Evolutionary conservation across 92 coral and sea anemone genomes (phyloP), one percentile per base, ranked within the genome.

Genomic region (Umimayanthus chanpuru): DNA sequence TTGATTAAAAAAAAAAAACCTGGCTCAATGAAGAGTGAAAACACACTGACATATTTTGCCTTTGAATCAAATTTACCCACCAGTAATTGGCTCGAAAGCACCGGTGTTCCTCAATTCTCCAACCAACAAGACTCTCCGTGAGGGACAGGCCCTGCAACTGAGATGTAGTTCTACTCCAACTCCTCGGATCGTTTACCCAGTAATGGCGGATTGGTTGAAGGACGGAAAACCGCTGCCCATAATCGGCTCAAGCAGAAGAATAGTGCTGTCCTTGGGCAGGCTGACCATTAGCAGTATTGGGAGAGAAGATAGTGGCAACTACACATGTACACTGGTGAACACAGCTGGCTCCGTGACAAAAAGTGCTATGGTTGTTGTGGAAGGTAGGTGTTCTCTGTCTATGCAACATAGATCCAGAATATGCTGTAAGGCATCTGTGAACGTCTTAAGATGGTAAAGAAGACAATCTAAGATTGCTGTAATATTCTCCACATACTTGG

Each of bases 241-340:
- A 3, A 70, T 85, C 12, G 43, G 2, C 77, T 88, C 91, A 9
- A 30, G 53, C 29, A 78, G 93, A 41, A 85, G 92, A 28, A 70
- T 71, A 28, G 64, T 86, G 21, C 64, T 43, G 16, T 53, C 87
- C 29, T 28, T 79, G 29, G 95, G 98, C 3, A 80, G 88, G 67
- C 90, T 93, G 23, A 79, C 91, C 11, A 87, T 95, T 30, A 85
- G 40, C 77, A 77, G 78, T 18, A 93, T 88, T 5, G 85, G 50
- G 25, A 82, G 90, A 43, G 84, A n/a, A 15, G 99, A 96, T 68
- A 86, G 92, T 68, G 99, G 99, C 0, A 89, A 85, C 41, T 96
- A 95, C 91, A 82, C 96, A 0, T 96, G 99, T 67, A 78, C 73
- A 0, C 79, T 96, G 88, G 81, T 71, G 5, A 95, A 92, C 58